phyloP scores from a whole-genome alignment of 2,888 invertebrate genomes.

The Apamea crenata region DNA sequence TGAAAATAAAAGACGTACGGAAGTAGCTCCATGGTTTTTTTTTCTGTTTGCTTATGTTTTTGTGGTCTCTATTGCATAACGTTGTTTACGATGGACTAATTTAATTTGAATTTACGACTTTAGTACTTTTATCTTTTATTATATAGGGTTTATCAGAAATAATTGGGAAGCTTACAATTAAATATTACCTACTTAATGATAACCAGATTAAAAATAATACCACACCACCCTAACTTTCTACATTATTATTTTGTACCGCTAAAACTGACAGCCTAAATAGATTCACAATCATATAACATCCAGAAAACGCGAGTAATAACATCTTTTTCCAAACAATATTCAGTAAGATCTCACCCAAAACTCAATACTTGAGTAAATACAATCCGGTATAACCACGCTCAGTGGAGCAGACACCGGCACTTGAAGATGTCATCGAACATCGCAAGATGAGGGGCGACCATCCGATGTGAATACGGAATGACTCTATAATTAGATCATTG shows the following conservation, averaged over 20 bases:
- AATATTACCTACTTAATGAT: too few species aligned
- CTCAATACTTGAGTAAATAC: conserved; percentile 26
- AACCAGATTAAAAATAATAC: too few species aligned
- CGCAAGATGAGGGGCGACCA: conserved; percentile 29
- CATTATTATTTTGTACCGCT: neutral
- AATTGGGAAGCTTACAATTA: too few species aligned
- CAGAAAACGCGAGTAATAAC: neutral
- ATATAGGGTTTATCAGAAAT: too few species aligned
- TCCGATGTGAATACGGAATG: conserved; percentile 57
- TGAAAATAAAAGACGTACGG: neutral
- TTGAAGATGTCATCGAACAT: conserved; percentile 40
- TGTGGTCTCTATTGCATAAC: neutral
- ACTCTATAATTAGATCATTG: conserved; percentile 44
- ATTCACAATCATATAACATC: neutral
- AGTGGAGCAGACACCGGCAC: conserved; percentile 28
- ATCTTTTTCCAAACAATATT: neutral
- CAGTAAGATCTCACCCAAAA: neutral
- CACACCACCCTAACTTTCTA: too few species aligned
- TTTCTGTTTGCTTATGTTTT: neutral
- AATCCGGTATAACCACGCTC: conserved; percentile 16
- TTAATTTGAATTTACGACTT: too few species aligned
- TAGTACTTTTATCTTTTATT: too few species aligned
- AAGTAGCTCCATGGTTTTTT: neutral
- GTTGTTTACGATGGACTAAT: neutral
- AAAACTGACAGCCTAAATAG: neutral